Evolutionary conservation across 2,113 vertebrate species (phyloP), one percentile per base, ranked within the genome.

Genomic region (Cervus canadensis): DNA sequence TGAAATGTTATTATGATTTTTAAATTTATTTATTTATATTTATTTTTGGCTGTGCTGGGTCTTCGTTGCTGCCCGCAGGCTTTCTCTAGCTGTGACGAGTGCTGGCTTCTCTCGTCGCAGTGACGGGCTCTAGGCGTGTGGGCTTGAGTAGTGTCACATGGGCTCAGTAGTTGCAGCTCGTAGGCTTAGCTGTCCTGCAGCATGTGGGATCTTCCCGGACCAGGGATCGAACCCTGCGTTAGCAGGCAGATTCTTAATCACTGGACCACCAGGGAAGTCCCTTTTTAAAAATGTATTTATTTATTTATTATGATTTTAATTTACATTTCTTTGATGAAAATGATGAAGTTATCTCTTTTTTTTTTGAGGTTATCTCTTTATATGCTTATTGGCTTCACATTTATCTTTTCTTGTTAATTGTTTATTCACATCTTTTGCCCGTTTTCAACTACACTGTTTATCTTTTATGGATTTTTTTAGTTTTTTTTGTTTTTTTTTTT

Each of bases 51-150:
- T 74, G 36, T 25, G 67, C 36, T 40, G 36, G n/a, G 67, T 74
- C 67, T 40, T 23, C 6, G 19, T 13, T 23, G 21, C 36, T 12
- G n/a, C 0, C 0, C 1, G 0, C 67, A 25, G 21, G n/a, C 19
- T 25, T 3, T 25, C 67, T 40, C n/a, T 40, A 23, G 36, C 13
- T 40, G n/a, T 74, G 21, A 74, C 1, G 5, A 40, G 21, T 1
- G 2, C 36, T 40, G 67, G 36, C 10, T 13, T 40, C 36, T 71
- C 19, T 11, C 6, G 33, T 36, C 0, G 17, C 33, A 36, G 16
- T 0, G 0, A 33, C 10, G n/a, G 16, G 10, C 67, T 12, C n/a
- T 23, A 71, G 67, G 67, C 11, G 1, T 19, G 52, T 54, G 6
- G 52, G 17, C 16, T 54, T 54, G 16, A 6, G 19, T 74, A 13